A percentile compares a stretch with the other conserved stretches of the same genome.
phyloP scores from a whole-genome alignment of 2,113 vertebrate genomes.

The Rhagologus leucostigma region DNA sequence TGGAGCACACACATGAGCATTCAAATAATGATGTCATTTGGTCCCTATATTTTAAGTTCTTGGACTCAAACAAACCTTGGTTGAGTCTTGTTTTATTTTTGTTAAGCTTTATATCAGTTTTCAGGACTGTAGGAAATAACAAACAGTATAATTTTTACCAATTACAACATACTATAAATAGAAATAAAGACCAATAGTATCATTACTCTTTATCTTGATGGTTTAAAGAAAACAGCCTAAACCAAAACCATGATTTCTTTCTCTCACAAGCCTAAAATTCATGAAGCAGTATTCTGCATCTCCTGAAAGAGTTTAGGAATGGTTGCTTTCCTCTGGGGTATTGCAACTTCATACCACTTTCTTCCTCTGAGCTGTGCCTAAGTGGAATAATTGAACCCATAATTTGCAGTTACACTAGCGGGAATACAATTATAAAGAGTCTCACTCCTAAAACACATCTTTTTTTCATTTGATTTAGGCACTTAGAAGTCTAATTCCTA shows the following conservation, averaged over 20 bases:
- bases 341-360: conserved; percentile 60
- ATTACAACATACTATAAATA: not conserved
- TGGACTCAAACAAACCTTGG: not conserved
- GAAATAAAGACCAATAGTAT: not conserved
- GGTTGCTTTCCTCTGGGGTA: conserved; percentile 22
- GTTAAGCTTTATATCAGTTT: not conserved
- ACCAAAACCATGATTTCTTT: not conserved
- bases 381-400: conserved; percentile 59
- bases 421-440: conserved; percentile 65
- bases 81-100: not conserved
- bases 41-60: not conserved
- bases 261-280: conserved; percentile 3
- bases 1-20: not conserved
- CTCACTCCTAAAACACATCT: conserved; percentile 48
- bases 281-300: not conserved
- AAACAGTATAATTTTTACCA: rapidly evolving
- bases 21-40: not conserved
- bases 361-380: conserved; percentile 60
- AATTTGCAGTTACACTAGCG: conserved; percentile 62
- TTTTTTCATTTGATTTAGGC: conserved; percentile 67
- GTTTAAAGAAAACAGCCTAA: not conserved
- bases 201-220: not conserved
- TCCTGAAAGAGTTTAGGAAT: conserved; percentile 38
- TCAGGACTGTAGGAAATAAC: not conserved
- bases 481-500: conserved; percentile 60